Conservation (phyloP, 2,113 vertebrate species). For the Spermophilus dauricus region DNA sequence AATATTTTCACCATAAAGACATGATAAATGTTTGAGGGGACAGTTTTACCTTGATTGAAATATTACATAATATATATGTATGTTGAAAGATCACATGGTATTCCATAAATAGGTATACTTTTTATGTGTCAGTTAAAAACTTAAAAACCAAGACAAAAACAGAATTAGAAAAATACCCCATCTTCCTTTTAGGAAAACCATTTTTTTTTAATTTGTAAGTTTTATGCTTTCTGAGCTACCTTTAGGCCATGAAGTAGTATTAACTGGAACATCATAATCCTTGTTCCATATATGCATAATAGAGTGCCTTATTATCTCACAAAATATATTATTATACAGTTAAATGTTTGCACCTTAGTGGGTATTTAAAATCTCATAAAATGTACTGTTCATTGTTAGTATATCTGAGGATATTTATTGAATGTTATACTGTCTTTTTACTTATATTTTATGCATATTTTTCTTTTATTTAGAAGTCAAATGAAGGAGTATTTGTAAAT, state of each 20-base stretch:
- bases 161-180: not conserved
- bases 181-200: not conserved
- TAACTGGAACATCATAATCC: not conserved
- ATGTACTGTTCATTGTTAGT: constrained; percentile 1
- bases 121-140: not conserved
- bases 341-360: not conserved
- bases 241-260: not conserved
- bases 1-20: not conserved
- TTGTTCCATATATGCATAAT: not conserved
- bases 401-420: constrained; percentile 43
- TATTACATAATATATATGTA: not conserved
- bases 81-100: not conserved
- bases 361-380: constrained; percentile 20
- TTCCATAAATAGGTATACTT: not conserved
- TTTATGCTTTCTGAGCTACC: not conserved
- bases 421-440: not conserved
- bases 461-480: constrained; percentile 47
- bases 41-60: not conserved
- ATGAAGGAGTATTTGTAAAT: not conserved
- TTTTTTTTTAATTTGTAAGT: not conserved
- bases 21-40: not conserved
- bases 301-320: not conserved
- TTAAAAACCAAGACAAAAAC: not conserved
- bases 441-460: constrained; percentile 1
- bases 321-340: not conserved